Conservation (phyloP, 2,113 vertebrate species). For the Peucedramus taeniatus region DNA sequence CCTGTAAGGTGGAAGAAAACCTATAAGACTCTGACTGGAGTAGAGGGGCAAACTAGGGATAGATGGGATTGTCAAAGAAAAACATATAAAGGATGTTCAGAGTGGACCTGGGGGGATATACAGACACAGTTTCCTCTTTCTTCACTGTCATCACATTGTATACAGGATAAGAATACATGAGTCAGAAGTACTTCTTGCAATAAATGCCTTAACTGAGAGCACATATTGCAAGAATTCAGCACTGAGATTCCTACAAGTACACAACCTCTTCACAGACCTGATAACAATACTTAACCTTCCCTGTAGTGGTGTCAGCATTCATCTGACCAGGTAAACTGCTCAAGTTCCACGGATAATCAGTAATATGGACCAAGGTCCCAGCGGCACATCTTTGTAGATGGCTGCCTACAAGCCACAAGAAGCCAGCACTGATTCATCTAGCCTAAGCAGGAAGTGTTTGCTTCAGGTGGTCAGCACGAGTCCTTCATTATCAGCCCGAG, state of each 20-base stretch:
- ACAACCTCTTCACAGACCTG: not conserved
- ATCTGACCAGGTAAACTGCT: not conserved
- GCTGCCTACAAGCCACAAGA: not conserved
- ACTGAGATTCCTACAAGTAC: not conserved
- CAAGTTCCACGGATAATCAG: not conserved
- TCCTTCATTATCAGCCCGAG: not conserved
- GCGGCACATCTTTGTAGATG: not conserved
- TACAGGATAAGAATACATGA: not conserved
- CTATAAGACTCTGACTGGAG: not conserved
- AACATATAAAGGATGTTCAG: not conserved
- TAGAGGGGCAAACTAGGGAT: not conserved
- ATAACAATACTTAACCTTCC: not conserved
- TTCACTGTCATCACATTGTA: not conserved
- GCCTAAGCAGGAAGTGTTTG: not conserved
- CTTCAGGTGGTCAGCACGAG: not conserved
- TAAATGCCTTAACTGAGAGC: not conserved
- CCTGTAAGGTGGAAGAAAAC: not conserved
- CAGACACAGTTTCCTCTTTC: not conserved
- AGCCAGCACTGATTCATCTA: not conserved
- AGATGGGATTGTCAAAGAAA: not conserved
- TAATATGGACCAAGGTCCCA: not conserved
- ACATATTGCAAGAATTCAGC: not conserved
- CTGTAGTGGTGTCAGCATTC: not conserved
- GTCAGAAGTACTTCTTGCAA: not conserved
- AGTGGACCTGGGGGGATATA: not conserved